phyloP scores from a whole-genome alignment of 2,113 vertebrate species.

The Maccullochella peelii region DNA sequence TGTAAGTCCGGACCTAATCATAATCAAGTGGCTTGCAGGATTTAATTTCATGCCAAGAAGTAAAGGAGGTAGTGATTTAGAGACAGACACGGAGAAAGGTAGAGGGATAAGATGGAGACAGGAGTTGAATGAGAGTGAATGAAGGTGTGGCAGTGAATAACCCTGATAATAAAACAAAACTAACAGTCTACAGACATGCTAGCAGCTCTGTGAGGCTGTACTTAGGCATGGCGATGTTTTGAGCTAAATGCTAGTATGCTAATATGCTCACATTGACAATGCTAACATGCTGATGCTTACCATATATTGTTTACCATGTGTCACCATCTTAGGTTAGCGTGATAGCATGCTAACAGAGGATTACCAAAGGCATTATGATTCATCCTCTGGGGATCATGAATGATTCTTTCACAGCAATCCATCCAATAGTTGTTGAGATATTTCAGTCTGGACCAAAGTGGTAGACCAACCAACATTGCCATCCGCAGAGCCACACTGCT shows the following conservation, averaged over 20 bases:
- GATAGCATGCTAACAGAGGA: not conserved
- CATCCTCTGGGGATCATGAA: not conserved
- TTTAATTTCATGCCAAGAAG: slow-evolving; percentile 26
- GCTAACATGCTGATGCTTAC: not conserved
- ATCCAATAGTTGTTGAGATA: not conserved
- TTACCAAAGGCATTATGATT: not conserved
- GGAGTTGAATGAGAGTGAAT: not conserved
- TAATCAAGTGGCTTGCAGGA: slow-evolving; percentile 24
- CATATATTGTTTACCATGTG: not conserved
- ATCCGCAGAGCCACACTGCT: not conserved
- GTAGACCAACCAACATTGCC: not conserved
- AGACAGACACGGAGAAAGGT: not conserved
- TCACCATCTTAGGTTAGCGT: not conserved
- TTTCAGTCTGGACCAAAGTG: not conserved
- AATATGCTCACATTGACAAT: not conserved
- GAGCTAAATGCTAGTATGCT: not conserved
- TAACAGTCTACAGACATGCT: not conserved
- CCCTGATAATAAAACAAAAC: not conserved
- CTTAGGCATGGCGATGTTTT: not conserved
- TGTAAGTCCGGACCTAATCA: slow-evolving; percentile 35
- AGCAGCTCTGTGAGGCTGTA: not conserved
- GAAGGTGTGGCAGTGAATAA: not conserved
- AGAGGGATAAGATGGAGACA: not conserved
- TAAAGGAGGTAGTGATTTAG: slow-evolving; percentile 22
- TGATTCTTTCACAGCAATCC: not conserved